These are phyloP conservation scores for Aepyceros melampus DNA, from an alignment of 2,113 vertebrate genomes.

Conservation along the genomic window DNA sequence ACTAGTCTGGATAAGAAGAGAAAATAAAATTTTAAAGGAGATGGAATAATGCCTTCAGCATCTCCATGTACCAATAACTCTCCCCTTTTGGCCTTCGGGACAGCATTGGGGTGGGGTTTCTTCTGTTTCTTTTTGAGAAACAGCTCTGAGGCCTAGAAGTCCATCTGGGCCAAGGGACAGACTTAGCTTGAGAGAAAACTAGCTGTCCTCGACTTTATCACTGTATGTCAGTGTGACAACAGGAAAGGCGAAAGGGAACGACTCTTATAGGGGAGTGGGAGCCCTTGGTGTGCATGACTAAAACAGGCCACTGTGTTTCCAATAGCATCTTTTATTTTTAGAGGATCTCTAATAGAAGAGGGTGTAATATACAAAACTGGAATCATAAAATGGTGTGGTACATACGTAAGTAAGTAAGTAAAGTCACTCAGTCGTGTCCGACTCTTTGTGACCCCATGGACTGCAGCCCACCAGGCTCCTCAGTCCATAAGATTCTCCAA, in stretches of 20 bases:
- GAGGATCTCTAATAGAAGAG: neutral
- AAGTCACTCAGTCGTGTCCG: rapidly evolving
- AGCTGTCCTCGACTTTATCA: neutral
- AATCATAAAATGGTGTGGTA: neutral
- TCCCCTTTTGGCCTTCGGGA: neutral
- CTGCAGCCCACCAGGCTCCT: no score
- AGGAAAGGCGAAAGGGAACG: neutral
- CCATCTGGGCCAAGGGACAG: neutral
- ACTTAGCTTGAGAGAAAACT: neutral
- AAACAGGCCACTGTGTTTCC: neutral
- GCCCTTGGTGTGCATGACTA: neutral
- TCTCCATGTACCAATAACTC: neutral
- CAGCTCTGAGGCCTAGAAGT: neutral
- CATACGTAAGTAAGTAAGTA: no score
- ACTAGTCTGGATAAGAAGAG: conserved; percentile 8
- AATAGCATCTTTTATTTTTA: neutral
- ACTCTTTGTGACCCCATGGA: no score
- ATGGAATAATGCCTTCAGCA: neutral
- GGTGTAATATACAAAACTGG: no score
- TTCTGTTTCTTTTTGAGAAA: neutral
- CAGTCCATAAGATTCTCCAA: no score
- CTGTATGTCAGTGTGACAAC: neutral
- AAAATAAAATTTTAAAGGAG: neutral
- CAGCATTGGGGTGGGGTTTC: neutral
- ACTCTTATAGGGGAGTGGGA: neutral